Evolutionary conservation across 2,113 vertebrate genomes (phyloP), one percentile per base, ranked within the genome.

Genomic region (Colaptes auratus): DNA sequence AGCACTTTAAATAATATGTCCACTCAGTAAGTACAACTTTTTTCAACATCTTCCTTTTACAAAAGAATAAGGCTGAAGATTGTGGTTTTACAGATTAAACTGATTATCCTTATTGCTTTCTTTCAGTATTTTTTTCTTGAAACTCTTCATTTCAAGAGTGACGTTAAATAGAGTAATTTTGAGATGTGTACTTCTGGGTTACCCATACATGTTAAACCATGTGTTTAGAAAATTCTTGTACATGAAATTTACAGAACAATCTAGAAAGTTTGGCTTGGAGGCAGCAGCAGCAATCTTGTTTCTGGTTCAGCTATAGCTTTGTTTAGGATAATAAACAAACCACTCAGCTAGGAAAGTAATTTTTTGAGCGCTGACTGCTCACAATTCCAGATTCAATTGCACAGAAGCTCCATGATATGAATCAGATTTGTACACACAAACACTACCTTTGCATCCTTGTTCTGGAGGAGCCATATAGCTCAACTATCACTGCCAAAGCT

Each of bases 131-230:
- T 63, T 39, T 60, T 64, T 79, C 60, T 61, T 35, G 28, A 86
- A 72, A 30, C 6, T 20, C 6, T 44, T 33, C 48, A 77, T 56
- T 94, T 63, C 39, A 9, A 53, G 36, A 66, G 19, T 31, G 31
- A 67, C 81, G 28, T 74, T 63, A 87, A 66, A 92, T 3, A 81
- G 14, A 25, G 39, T 6, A 64, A 74, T 78, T 96, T 85, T 64
- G 64, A 85, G 61, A 39, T 35, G 19, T 19, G 25, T 21, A 30
- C 4, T 82, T 90, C 55, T 71, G 39, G 33, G 14, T 36, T 12
- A 60, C 0, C 0, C 8, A 10, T 12, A 50, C 12, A 4, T 35
- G 16, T 35, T 61, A 44, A 77, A 64, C 30, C 15, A 71, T 0
- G 4, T 20, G 65, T 30, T 73, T 53, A 86, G 30, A 89, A 59